phyloP scores from a whole-genome alignment of 2,888 invertebrate genomes.

The Drosophila paranaensis region DNA sequence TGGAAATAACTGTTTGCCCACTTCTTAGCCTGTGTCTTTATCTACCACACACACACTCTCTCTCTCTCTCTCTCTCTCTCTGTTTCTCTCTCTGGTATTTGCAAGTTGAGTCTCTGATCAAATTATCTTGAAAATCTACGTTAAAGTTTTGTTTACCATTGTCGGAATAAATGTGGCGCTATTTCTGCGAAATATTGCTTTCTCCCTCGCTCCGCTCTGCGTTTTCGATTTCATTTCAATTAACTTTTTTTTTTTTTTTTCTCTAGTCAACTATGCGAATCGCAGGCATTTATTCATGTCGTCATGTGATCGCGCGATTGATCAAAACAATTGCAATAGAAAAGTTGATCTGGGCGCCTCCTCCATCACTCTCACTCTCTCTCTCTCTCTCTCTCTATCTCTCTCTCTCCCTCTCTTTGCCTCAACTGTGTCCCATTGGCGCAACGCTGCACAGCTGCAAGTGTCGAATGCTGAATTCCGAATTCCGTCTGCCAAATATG shows the following conservation, averaged over 20 bases:
- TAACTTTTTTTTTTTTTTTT: conserved; percentile 17
- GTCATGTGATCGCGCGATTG: conserved; percentile 35
- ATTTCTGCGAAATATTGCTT: conserved; percentile 4
- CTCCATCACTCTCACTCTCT: conserved; percentile 1
- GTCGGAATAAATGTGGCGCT: neutral
- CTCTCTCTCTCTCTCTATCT: conserved; percentile 11
- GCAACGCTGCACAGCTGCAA: conserved; percentile 59
- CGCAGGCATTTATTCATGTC: conserved; percentile 8
- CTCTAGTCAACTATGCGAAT: conserved; percentile 3
- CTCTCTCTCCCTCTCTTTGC: neutral
- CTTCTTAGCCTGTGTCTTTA: neutral
- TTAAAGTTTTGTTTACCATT: conserved; percentile 2
- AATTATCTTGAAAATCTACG: conserved; percentile 3
- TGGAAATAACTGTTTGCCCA: conserved; percentile 1
- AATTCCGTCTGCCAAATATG: conserved; percentile 52
- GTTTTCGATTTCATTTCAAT: conserved; percentile 47
- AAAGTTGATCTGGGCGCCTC: conserved; percentile 27
- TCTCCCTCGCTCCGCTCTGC: neutral
- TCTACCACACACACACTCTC: no score
- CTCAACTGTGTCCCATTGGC: conserved; percentile 9
- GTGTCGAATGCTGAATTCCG: conserved; percentile 50
- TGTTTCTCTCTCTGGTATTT: neutral
- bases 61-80: neutral
- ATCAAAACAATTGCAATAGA: conserved; percentile 43
- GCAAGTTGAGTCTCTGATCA: conserved; percentile 1